phyloP scores from a whole-genome alignment of 2,113 vertebrate genomes.

The Halichoeres trimaculatus region DNA sequence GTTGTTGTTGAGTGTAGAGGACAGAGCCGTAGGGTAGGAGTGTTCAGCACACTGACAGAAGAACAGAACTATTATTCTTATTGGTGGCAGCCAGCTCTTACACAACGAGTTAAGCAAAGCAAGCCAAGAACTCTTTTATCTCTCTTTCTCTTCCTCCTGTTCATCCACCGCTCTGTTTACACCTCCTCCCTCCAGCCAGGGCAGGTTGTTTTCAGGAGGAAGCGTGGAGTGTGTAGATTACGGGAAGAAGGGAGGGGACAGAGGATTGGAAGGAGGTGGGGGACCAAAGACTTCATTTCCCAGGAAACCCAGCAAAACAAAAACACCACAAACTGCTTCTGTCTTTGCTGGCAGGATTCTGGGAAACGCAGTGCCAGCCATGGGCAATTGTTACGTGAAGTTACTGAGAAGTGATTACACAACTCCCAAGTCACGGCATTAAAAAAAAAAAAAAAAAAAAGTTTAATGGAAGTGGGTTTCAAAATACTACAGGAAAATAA shows the following conservation, averaged over 20 bases:
- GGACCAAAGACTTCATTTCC: constrained; percentile 64
- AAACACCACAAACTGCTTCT: constrained; percentile 38
- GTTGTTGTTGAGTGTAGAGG: constrained; percentile 68
- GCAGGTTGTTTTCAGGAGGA: constrained; percentile 68
- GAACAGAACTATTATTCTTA: constrained; percentile 71
- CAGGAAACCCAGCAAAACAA: constrained; percentile 71
- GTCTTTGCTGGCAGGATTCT: constrained; percentile 41
- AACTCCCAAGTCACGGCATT: constrained; percentile 29
- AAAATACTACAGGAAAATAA: constrained; percentile 33
- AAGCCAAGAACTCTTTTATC: constrained; percentile 49
- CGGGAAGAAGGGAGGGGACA: constrained; percentile 57
- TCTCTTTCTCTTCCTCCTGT: constrained; percentile 28
- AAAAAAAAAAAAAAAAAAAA: not conserved
- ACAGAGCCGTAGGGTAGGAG: constrained; percentile 70
- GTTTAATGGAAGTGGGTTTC: constrained; percentile 15
- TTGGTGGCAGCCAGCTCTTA: constrained; percentile 67
- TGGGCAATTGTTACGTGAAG: constrained; percentile 38
- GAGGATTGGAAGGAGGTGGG: constrained; percentile 9
- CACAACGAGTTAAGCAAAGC: constrained; percentile 64
- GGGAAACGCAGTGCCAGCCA: constrained; percentile 55
- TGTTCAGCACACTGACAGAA: constrained; percentile 65
- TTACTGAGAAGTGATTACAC: constrained; percentile 61
- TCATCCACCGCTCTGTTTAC: constrained; percentile 25
- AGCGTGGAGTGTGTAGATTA: constrained; percentile 64
- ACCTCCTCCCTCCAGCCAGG: constrained; percentile 45